These are phyloP conservation scores for Sphaerolaimus hirsutus DNA, from an alignment of 2,888 invertebrate genomes.

Conservation along the genomic window DNA sequence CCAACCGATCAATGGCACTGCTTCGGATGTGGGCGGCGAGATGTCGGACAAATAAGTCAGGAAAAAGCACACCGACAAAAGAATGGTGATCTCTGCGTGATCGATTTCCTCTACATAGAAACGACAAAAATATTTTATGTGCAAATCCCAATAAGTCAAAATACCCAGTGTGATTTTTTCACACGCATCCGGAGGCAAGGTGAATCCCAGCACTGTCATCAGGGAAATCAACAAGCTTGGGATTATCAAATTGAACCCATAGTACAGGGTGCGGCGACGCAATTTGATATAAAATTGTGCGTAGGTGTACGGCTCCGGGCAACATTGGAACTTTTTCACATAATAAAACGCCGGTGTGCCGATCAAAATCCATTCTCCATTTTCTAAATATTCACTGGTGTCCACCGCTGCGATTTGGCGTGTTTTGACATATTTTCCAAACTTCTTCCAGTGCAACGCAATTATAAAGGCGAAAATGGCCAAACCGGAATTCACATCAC, in stretches of 20 bases:
- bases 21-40: constrained; percentile 93
- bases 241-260: constrained; percentile 97
- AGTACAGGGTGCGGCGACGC: constrained; percentile 80
- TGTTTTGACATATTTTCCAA: no score
- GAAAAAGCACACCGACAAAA: constrained; percentile 82
- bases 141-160: no score
- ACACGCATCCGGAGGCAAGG: constrained; percentile 91
- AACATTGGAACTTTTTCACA: constrained; percentile 41
- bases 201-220: constrained; percentile 91
- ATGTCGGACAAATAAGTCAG: constrained; percentile 89
- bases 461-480: no score
- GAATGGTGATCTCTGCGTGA: constrained; percentile 23
- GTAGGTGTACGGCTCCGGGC: constrained; percentile 51
- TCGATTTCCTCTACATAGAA: no score
- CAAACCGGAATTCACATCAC: no score
- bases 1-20: constrained; percentile 86
- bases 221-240: constrained; percentile 95
- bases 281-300: constrained; percentile 84
- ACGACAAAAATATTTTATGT: no score
- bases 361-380: constrained; percentile 96
- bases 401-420: constrained; percentile 39
- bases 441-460: no score
- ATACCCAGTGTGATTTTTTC: constrained; percentile 93
- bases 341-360: constrained; percentile 39
- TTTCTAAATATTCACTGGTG: constrained; percentile 86